Percentiles rank a stretch among this genome's conserved stretches.
phyloP scores from a whole-genome alignment of 2,888 invertebrate species.

The Xanthia togata region DNA sequence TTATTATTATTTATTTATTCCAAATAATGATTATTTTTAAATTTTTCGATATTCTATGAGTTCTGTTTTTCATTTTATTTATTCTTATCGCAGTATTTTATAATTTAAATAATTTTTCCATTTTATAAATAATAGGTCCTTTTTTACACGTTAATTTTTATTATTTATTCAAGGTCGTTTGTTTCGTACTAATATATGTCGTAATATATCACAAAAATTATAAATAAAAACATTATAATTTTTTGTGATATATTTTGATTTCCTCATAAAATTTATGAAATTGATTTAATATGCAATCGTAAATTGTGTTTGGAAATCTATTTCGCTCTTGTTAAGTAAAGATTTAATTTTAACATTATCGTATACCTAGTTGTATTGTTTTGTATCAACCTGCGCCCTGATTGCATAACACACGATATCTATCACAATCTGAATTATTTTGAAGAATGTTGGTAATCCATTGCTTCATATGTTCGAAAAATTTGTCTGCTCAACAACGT shows the following conservation, averaged over 20 bases:
- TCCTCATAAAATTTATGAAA: not conserved
- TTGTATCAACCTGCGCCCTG: not conserved
- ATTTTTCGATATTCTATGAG: not conserved
- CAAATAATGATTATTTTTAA: not conserved
- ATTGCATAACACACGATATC: too few relatives aligned
- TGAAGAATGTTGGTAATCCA: too few relatives aligned
- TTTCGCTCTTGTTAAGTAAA: not conserved
- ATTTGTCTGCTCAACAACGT: too few relatives aligned
- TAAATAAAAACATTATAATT: not conserved
- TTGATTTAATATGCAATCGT: not conserved
- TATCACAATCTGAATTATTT: too few relatives aligned
- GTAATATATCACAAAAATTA: too few relatives aligned
- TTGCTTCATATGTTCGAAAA: too few relatives aligned
- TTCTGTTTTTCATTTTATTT: not conserved
- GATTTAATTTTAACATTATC: constrained; percentile 6
- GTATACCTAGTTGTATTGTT: not conserved
- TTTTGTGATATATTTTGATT: not conserved
- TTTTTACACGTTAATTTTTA: not conserved
- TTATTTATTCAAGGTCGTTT: not conserved
- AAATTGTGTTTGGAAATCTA: not conserved
- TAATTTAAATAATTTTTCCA: not conserved
- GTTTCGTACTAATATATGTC: too few relatives aligned
- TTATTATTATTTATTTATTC: constrained; percentile 9
- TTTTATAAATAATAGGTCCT: not conserved
- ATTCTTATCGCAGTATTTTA: not conserved